Base-by-base conservation (phyloP, 2,888 invertebrate genomes). In the Eupithecia inturbata region DNA sequence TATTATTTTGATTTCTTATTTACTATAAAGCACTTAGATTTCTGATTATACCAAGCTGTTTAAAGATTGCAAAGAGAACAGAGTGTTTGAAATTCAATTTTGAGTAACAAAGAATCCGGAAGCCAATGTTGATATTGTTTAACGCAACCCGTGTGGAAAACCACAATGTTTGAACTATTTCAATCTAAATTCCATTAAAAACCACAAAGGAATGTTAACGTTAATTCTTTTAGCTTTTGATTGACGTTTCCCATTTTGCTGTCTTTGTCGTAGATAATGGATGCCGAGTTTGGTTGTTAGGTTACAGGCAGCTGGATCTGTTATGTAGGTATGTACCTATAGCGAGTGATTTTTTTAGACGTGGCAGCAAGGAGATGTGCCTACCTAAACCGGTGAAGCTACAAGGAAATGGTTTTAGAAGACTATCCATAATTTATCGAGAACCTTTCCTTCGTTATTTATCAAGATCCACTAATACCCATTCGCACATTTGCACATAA, bases 221-320 rank as follows among this genome's bases (percentile, higher is more conserved):
- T 49, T 66, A 62, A 31, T 62, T 70, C 49, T 71, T 76, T 75
- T 72, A 39, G 39, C n/a, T 26, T 66, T 67, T 82, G 83, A 82
- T 73, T 80, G 83, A 82, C 80, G 66, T 79, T 76, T 79, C 79
- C 79, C 75, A 80, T 82, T 79, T 79, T 39, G 57, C 7, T 64
- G 28, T 72, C 63, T 76, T 81, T 79, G 78, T 81, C 7, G 26
- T 14, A 22, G n/a, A 26, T 39, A 66, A 66, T 66, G 66, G 66
- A 66, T 16, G 39, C 26, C 14, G n/a, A 26, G 22, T 22, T 64
- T 39, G 19, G 16, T 36, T 63, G 62, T 12, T 31, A 31, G 31
- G 31, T 2, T 31, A 31, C 31, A 31, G 31, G 2, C 31, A 36
- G 9, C 9, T 9, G n/a, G n/a, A n/a, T n/a, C n/a, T n/a, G n/a